phyloP scores from a whole-genome alignment of 1,140 invertebrate genomes.

The Glossosoma conforme region DNA sequence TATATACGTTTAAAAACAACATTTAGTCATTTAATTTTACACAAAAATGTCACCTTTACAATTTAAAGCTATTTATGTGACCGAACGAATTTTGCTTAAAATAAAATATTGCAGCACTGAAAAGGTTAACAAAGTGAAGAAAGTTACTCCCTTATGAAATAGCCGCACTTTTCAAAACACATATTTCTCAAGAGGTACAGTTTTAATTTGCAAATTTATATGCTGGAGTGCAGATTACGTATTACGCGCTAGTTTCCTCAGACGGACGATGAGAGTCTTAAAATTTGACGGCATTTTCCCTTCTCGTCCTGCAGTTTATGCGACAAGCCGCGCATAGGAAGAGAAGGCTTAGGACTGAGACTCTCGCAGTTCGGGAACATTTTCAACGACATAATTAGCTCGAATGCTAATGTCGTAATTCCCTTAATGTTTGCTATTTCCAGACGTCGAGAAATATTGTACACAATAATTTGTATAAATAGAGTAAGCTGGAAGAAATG shows the following conservation, averaged over 20 bases:
- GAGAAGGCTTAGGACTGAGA: neutral
- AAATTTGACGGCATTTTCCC: conserved; percentile 24
- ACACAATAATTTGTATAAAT: neutral
- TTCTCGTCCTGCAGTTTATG: neutral
- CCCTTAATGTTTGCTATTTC: conserved; percentile 15
- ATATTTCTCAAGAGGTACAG: conserved; percentile 12
- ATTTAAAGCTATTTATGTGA: too few relatives aligned
- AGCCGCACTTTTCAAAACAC: conserved; percentile 3
- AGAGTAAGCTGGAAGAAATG: too few relatives aligned
- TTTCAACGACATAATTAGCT: conserved; percentile 20
- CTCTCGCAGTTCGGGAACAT: conserved; percentile 12
- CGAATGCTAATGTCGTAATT: conserved; percentile 21
- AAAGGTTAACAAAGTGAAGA: neutral
- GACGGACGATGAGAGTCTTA: conserved; percentile 8
- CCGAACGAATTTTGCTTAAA: too few relatives aligned
- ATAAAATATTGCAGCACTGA: too few relatives aligned
- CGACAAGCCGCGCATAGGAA: neutral
- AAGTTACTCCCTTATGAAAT: too few relatives aligned
- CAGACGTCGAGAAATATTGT: conserved; percentile 5
- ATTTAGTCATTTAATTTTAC: too few relatives aligned
- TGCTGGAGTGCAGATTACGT: conserved; percentile 28
- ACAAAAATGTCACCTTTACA: too few relatives aligned
- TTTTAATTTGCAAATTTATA: conserved; percentile 32
- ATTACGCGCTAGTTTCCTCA: conserved; percentile 23
- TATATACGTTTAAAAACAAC: too few relatives aligned